phyloP scores from a whole-genome alignment of 2,797 vertebrate species.

The Eulemur mongoz region DNA sequence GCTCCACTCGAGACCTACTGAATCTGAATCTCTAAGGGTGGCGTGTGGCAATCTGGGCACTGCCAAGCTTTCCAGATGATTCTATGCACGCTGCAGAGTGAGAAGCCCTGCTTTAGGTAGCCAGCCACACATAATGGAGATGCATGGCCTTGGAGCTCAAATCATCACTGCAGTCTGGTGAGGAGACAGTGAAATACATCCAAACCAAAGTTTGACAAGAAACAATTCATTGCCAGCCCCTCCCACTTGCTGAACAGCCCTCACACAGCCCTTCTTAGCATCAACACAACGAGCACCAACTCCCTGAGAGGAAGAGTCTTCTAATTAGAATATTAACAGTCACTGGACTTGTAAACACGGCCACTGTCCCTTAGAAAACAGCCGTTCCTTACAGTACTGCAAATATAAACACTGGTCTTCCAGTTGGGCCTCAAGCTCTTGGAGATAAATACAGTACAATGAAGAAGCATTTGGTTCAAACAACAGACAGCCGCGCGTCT shows the following conservation, averaged over 20 bases:
- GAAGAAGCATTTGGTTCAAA: background rate
- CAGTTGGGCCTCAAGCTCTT: background rate
- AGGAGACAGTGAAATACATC: background rate
- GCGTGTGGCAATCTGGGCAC: background rate
- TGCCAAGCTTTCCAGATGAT: background rate
- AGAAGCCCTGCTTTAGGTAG: background rate
- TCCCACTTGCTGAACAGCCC: background rate
- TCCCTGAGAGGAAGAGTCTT: background rate
- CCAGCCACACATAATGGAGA: background rate
- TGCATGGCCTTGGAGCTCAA: background rate
- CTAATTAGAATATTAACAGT: background rate
- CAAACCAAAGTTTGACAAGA: slow-evolving; percentile 24
- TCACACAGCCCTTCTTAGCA: background rate
- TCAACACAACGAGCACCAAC: background rate
- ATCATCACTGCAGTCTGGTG: background rate
- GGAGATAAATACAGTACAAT: fast-evolving
- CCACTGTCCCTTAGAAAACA: background rate
- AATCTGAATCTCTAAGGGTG: background rate
- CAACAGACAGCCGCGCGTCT: background rate
- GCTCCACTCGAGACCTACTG: background rate
- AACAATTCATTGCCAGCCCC: background rate
- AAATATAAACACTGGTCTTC: slow-evolving; percentile 22
- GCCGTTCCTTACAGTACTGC: background rate
- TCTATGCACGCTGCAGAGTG: background rate
- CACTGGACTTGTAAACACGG: background rate